Conservation (phyloP, 2,888 invertebrate species). For the Mesorhabditis sp. region DNA sequence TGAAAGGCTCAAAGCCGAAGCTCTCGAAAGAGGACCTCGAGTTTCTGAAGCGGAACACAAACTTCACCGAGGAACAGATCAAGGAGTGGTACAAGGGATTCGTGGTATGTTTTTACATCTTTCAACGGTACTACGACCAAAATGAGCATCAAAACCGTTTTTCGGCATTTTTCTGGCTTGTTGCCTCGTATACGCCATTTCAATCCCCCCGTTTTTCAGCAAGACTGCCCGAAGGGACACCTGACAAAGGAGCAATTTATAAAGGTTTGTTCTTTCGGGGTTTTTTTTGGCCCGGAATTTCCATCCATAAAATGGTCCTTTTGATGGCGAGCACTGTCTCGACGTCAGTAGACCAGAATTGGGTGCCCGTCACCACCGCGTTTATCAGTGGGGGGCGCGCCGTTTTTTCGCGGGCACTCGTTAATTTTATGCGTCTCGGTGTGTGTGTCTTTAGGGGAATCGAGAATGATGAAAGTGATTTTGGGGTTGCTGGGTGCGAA, state of each 20-base stretch:
- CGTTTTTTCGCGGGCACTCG: too few species aligned
- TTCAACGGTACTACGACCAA: not conserved
- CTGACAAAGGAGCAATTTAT: constrained; percentile 59
- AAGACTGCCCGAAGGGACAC: constrained; percentile 59
- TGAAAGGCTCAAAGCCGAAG: constrained; percentile 58
- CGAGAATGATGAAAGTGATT: too few species aligned
- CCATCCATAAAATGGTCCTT: too few species aligned
- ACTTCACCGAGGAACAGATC: constrained; percentile 96
- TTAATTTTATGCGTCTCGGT: too few species aligned
- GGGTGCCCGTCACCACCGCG: too few species aligned
- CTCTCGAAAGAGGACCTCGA: constrained; percentile 81
- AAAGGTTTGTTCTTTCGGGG: constrained; percentile 25
- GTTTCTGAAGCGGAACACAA: constrained; percentile 93
- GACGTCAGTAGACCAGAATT: too few species aligned
- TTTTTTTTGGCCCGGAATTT: too few species aligned
- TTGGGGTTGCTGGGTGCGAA: too few species aligned
- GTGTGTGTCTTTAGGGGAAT: too few species aligned
- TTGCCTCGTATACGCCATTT: not conserved
- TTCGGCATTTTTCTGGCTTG: not conserved
- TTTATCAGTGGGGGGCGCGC: too few species aligned
- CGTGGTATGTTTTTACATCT: constrained; percentile 73
- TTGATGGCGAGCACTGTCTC: too few species aligned
- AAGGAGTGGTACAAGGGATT: constrained; percentile 99
- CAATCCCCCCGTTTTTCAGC: constrained; percentile 42
- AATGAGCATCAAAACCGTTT: not conserved